Base-by-base conservation (phyloP, 2,888 invertebrate genomes). In the Nycteola revayana region DNA sequence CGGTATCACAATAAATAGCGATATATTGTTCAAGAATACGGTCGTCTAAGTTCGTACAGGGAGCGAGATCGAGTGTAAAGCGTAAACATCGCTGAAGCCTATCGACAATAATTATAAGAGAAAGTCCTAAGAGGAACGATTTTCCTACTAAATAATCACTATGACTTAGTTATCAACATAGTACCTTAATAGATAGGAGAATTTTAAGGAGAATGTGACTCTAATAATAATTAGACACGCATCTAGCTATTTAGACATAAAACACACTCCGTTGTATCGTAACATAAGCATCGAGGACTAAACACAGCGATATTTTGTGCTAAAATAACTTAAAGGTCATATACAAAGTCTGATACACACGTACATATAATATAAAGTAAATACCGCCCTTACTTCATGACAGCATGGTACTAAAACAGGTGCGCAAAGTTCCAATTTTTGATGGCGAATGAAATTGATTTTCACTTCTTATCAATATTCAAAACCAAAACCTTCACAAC, bases 151-250 rank as follows among this genome's bases (percentile, higher is more conserved):
- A 68, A 65, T 66, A 70, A 75, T 68, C 60, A 66, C 79, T 83
- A 86, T 80, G 83, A 86, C 84, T 83, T 83, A 86, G 80, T 75
- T 77, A 74, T 69, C 71, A 68, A 79, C 69, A 75, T 66, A 74
- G 55, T 62, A 70, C 77, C 79, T 79, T 81, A 43, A 68, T 25
- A 54, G 50, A 36, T 74, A 80, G 71, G 66, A 70, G 63, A 74
- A 75, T 72, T 67, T 75, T 75, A 75, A 71, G 69, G 60, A 57
- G 54, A 61, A 55, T 58, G 55, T 58, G 60, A 60, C 58, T 58
- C 55, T 70, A 65, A 49, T 52, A 51, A 65, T 65, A 71, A 55
- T 59, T 63, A 74, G 66, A 73, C 59, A 72, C 55, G 56, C 56
- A 68, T 58, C 58, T 58, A 65, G 50, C 51, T 60, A 61, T n/a